These are phyloP conservation scores for Drosophila buzzatii DNA, from an alignment of 2,888 invertebrate genomes.

Conservation along the genomic window DNA sequence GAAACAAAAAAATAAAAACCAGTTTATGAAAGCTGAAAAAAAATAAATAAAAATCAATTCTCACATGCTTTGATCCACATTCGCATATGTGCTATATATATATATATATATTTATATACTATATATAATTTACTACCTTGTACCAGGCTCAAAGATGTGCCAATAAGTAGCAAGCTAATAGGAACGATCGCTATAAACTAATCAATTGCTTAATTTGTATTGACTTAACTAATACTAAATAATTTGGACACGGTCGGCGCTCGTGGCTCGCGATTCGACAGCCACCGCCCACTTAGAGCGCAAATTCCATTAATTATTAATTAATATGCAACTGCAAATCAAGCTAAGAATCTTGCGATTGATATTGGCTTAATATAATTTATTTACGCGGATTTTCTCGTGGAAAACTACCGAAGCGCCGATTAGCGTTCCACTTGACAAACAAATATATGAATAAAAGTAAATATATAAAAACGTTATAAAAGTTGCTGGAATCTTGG, in stretches of 20 bases:
- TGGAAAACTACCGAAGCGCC: constrained; percentile 31
- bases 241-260: constrained; percentile 33
- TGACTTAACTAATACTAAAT: constrained; percentile 14
- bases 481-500: constrained; percentile 5
- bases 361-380: background rate
- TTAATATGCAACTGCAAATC: constrained; percentile 52
- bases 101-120: background rate
- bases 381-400: background rate
- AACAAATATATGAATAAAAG: background rate
- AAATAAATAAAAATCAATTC: background rate
- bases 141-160: constrained; percentile 58
- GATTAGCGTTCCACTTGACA: background rate
- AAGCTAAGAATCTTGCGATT: constrained; percentile 24
- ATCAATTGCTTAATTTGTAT: constrained; percentile 52
- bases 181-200: constrained; percentile 46
- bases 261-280: constrained; percentile 29
- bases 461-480: background rate
- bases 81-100: background rate
- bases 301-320: constrained; percentile 35
- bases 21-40: constrained; percentile 5
- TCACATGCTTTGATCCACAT: constrained; percentile 9
- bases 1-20: constrained; percentile 15
- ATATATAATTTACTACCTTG: constrained; percentile 20
- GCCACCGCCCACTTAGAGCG: constrained; percentile 39
- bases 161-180: constrained; percentile 26